Evolutionary conservation across 2,113 vertebrate genomes (phyloP).

Genomic region (Podarcis raffonei): DNA sequence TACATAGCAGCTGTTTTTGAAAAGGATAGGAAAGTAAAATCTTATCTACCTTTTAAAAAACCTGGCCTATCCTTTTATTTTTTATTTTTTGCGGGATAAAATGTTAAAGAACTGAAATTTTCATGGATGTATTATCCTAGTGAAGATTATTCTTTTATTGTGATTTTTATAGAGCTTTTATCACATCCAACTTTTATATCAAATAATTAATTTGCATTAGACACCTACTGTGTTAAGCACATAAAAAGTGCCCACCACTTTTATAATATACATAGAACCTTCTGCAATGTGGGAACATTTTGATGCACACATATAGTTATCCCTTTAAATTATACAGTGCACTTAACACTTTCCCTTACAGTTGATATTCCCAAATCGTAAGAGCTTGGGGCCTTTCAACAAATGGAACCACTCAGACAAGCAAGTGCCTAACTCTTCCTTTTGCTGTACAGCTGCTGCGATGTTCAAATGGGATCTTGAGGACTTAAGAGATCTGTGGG

Average conservation of each 20-base stretch:
- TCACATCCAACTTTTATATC: neutral
- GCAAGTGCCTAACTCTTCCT: neutral
- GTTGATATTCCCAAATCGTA: neutral
- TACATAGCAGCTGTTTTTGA: neutral
- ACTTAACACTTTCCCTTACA: neutral
- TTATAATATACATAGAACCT: neutral
- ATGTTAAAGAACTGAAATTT: conserved; percentile 5
- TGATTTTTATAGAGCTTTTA: conserved; percentile 8
- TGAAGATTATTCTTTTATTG: neutral
- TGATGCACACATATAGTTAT: neutral
- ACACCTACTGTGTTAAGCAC: neutral
- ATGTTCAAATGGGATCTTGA: neutral
- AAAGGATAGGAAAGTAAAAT: neutral
- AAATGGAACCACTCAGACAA: neutral
- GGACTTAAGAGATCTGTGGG: neutral
- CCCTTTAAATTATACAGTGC: neutral
- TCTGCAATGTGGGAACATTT: neutral
- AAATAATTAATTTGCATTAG: neutral
- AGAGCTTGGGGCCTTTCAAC: neutral
- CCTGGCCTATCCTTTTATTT: neutral
- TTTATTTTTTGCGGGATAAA: neutral
- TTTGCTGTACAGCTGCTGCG: neutral
- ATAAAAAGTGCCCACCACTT: neutral
- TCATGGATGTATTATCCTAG: neutral
- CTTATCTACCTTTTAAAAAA: neutral